Conservation (phyloP, 1,140 invertebrate genomes). For the Oedothorax gibbosus region DNA sequence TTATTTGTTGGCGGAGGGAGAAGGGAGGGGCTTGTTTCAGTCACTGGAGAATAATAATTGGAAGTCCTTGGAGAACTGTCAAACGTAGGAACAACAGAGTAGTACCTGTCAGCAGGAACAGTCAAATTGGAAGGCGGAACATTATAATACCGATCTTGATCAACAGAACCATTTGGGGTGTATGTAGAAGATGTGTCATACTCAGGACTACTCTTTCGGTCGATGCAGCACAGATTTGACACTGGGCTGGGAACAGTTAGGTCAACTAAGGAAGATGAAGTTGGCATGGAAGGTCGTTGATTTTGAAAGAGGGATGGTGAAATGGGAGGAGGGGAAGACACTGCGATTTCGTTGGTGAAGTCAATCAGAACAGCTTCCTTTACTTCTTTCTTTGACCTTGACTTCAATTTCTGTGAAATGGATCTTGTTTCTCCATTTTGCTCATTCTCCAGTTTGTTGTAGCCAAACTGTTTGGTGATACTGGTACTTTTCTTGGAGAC, state of each 20-base stretch:
- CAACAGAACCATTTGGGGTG: neutral
- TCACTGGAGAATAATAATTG: slow-evolving; percentile 52
- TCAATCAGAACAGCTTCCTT: slow-evolving; percentile 68
- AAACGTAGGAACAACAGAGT: slow-evolving; percentile 50
- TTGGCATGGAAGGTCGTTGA: neutral
- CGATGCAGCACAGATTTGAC: slow-evolving; percentile 15
- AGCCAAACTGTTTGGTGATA: slow-evolving; percentile 68
- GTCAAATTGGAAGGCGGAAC: slow-evolving; percentile 31
- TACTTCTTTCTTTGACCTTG: slow-evolving; percentile 32
- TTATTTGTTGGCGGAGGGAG: neutral
- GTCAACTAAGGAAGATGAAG: slow-evolving; percentile 51
- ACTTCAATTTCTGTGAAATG: slow-evolving; percentile 3
- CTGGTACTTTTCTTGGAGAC: slow-evolving; percentile 63
- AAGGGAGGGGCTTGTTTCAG: slow-evolving; percentile 42
- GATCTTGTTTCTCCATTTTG: slow-evolving; percentile 26
- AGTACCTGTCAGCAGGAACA: slow-evolving; percentile 41
- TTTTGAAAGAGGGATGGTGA: slow-evolving; percentile 1
- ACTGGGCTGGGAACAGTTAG: slow-evolving; percentile 26
- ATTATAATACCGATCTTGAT: slow-evolving; percentile 56
- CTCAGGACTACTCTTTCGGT: slow-evolving; percentile 35
- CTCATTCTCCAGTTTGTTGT: slow-evolving; percentile 70
- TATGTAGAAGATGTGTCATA: slow-evolving; percentile 56
- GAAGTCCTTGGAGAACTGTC: slow-evolving; percentile 11
- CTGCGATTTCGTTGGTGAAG: slow-evolving; percentile 65
- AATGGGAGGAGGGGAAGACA: slow-evolving; percentile 22